Percentiles rank a stretch among this genome's conserved stretches.
Conservation (phyloP, 2,888 invertebrate species). For the Sthenelais limicola region DNA sequence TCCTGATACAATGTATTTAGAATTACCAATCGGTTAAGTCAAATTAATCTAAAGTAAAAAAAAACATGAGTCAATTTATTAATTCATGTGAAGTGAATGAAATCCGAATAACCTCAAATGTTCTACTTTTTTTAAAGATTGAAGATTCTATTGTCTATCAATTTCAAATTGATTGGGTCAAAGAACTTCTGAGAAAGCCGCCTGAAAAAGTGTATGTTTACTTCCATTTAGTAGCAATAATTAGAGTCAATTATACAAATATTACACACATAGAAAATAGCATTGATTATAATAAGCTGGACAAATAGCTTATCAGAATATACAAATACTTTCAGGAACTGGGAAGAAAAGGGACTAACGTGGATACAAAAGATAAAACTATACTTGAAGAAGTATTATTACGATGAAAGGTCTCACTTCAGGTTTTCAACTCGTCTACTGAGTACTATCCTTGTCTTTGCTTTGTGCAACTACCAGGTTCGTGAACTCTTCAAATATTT, state of each 20-base stretch:
- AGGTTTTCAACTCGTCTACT: constrained; percentile 43
- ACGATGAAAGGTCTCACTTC: constrained; percentile 33
- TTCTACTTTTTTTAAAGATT: too few species aligned
- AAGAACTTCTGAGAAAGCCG: constrained; percentile 1
- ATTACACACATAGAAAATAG: too few species aligned
- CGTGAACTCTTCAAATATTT: background rate
- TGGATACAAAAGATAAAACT: constrained; percentile 10
- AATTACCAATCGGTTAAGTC: too few species aligned
- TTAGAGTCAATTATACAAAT: too few species aligned
- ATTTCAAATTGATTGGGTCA: constrained; percentile 15
- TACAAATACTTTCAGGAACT: constrained; percentile 9
- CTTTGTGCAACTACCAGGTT: constrained; percentile 43
- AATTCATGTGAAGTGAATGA: too few species aligned
- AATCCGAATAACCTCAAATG: too few species aligned
- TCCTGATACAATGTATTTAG: too few species aligned
- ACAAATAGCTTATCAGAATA: background rate
- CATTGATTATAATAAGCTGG: background rate
- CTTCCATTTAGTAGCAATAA: background rate
- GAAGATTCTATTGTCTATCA: constrained; percentile 7
- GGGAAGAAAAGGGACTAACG: background rate
- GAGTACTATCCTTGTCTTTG: constrained; percentile 32
- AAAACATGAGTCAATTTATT: too few species aligned
- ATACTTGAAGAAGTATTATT: constrained; percentile 29
- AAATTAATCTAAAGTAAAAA: too few species aligned
- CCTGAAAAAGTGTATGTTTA: constrained; percentile 5